Evolutionary conservation across 2,797 vertebrate genomes (phyloP).

Genomic region (Artibeus jamaicensis): DNA sequence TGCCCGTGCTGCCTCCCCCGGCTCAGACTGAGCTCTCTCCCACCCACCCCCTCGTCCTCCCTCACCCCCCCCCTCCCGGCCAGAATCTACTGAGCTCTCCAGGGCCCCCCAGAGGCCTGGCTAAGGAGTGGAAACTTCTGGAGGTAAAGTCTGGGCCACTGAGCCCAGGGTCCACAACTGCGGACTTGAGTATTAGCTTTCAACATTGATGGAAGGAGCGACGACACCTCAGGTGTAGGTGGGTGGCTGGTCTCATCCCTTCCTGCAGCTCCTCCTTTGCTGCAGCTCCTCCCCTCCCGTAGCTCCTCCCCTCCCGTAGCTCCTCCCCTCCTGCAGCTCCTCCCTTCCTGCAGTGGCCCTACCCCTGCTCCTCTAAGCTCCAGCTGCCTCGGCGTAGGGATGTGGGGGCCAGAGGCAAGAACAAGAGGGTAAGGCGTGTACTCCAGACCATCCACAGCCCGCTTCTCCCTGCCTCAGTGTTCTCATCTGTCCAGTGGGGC

Average conservation of each 20-base stretch:
- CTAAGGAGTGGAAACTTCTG: neutral
- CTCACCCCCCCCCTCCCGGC: neutral
- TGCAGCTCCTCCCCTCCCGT: neutral
- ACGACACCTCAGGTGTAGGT: neutral
- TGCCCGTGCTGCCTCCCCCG: neutral
- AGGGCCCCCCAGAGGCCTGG: neutral
- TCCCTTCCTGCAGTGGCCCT: neutral
- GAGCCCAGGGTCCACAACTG: neutral
- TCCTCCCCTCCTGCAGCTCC: neutral
- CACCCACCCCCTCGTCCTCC: neutral
- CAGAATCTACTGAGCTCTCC: neutral
- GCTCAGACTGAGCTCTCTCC: neutral
- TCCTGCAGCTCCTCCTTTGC: neutral
- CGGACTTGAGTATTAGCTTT: neutral
- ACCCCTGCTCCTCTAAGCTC: neutral
- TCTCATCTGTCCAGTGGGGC: neutral
- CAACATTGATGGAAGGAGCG: too few species aligned
- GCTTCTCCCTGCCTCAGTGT: neutral
- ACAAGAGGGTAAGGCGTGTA: neutral
- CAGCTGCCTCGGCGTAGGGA: neutral
- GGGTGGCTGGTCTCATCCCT: neutral
- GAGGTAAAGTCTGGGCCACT: neutral
- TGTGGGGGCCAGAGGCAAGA: accelerated
- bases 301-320: neutral
- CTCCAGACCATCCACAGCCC: neutral